Evolutionary conservation across 2,113 vertebrate species (phyloP), one percentile per base, ranked within the genome.

Genomic region (Nipponia nippon): DNA sequence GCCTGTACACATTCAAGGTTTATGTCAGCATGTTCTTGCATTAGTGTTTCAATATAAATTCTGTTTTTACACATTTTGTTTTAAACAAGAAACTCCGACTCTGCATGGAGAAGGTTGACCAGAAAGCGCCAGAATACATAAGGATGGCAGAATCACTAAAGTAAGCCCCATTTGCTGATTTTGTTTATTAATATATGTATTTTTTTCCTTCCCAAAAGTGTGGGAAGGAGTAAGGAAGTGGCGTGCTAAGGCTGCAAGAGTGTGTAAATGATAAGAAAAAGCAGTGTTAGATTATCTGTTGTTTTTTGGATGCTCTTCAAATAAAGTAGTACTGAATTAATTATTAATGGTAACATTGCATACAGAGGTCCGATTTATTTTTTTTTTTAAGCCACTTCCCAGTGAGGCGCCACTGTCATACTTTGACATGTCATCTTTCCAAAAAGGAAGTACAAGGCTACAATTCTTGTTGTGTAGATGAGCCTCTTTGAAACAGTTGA

Each of bases 41-140:
- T 42, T 49, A 34, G 14, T 53, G 19, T 72, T 86, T 62, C 86
- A 87, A 93, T 62, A 1, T 3, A 36, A 50, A 16, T 55, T 73
- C 1, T 66, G 21, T 62, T 62, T 58, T 78, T 70, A 46, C 26
- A 75, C 11, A 2, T 70, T 58, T 83, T 90, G 36, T 92, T 95
- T 96, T 93, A 97, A 93, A 96, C 78, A 97, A 99, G 99, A 99
- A 99, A 98, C 98, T 99, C 65, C 98, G 98, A 62, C 96, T 98
- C 87, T 99, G 99, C 97, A 99, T 99, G 99, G 99, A 99, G 78
- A 99, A 99, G 71, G 99, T 99, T 94, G 99, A 99, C 76, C 98
- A 99, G 97, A 99, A 98, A 90, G 99, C 99, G 21, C 99, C 99
- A 14, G 99, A 99, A 69, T 99, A 99, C 84, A 98, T 99, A 88